Base-by-base conservation (phyloP, 1,140 invertebrate genomes). In the Caenorhabditis brenneri region DNA sequence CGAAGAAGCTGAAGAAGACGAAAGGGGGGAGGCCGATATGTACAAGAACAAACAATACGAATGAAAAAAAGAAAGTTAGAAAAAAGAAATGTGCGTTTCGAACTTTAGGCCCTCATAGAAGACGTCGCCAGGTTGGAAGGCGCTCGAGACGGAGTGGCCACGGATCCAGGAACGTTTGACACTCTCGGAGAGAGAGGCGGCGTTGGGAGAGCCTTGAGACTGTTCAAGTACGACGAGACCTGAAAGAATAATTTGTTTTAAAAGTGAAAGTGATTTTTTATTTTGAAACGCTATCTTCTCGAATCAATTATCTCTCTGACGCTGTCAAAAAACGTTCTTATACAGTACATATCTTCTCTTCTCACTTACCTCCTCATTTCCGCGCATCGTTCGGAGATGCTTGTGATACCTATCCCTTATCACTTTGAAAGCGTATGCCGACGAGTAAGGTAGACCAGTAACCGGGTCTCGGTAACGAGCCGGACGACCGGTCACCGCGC, bases 381-480 rank as follows among this genome's bases (percentile, higher is more conserved):
- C 65, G 12, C 36, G 19, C 2, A 74, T 22, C 9, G 36, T 74
- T 15, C 65, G 12, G 1, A 74, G 22, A 74, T 74, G 36, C n/a
- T 74, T 74, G 65, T 74, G 33, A 42, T 74, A 74, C n/a, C n/a
- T 74, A 74, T 74, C 65, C 36, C 65, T 1, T 3, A 74, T 74
- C 65, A 74, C 65, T 74, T 74, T 80, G 79, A 80, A 80, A 9
- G 81, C 81, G n/a, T 65, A 65, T 16, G 80, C 7, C 15, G 83
- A 36, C 4, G 83, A 55, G 48, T 84, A 84, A 0, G 79, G 79
- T 12, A 84, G 33, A 9, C 27, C 29, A 5, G 83, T 84, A 7
- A 84, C 46, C 4, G 83, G 83, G 24, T 84, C 83, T 6, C 29
- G n/a, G 49, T 84, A 84, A 29, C 53, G 49, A n/a, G 83, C 83